phyloP scores from a whole-genome alignment of 2,113 vertebrate genomes.

The Antechinus flavipes region DNA sequence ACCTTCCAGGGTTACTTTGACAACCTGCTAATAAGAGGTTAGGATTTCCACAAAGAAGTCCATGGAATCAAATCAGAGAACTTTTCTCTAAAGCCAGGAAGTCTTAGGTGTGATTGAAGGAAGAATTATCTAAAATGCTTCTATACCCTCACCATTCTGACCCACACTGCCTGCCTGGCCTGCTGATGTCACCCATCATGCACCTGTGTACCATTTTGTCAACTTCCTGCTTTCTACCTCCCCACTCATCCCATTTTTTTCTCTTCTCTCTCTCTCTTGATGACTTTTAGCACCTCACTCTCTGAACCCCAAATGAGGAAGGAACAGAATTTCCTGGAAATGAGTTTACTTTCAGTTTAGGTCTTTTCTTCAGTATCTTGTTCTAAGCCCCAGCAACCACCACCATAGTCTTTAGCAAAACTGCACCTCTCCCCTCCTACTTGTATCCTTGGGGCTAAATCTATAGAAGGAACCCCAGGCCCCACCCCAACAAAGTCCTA shows the following conservation, averaged over 20 bases:
- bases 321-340: conserved; percentile 55
- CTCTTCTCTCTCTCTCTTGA: background rate
- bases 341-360: conserved; percentile 71
- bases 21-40: background rate
- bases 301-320: background rate
- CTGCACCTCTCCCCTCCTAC: background rate
- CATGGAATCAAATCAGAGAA: background rate
- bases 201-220: background rate
- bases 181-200: background rate
- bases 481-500: background rate
- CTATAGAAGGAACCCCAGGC: background rate
- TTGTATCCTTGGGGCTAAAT: background rate
- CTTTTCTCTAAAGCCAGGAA: background rate
- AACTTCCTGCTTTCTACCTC: background rate
- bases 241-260: background rate
- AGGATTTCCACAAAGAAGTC: background rate
- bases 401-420: background rate
- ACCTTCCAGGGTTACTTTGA: background rate
- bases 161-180: background rate
- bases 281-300: background rate
- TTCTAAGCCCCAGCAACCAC: background rate
- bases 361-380: background rate
- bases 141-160: background rate
- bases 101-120: background rate
- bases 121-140: background rate